phyloP scores from a whole-genome alignment of 2,113 vertebrate genomes.

The Oncorhynchus mykiss region DNA sequence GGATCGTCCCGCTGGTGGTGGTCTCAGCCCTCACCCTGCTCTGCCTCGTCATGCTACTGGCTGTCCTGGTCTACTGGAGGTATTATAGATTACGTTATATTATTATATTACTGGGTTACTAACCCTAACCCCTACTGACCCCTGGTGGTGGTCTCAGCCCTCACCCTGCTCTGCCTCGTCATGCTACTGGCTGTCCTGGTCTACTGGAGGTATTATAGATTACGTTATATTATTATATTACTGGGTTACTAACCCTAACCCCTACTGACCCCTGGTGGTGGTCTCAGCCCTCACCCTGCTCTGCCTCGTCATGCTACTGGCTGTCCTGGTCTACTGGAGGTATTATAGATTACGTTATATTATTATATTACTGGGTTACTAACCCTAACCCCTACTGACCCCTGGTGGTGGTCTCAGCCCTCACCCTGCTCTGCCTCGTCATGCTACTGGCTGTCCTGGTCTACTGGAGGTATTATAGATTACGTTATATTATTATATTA shows the following conservation, averaged over 20 bases:
- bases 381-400: slow-evolving; percentile 52
- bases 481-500: slow-evolving; percentile 20
- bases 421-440: slow-evolving; percentile 95
- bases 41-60: slow-evolving; percentile 93
- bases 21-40: slow-evolving; percentile 95
- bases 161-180: slow-evolving; percentile 95
- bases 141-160: slow-evolving; percentile 92
- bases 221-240: slow-evolving; percentile 20
- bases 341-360: slow-evolving; percentile 61
- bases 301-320: slow-evolving; percentile 93
- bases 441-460: slow-evolving; percentile 93
- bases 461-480: slow-evolving; percentile 90
- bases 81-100: slow-evolving; percentile 60
- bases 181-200: slow-evolving; percentile 93
- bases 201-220: slow-evolving; percentile 90
- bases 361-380: not conserved
- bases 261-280: slow-evolving; percentile 82
- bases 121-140: slow-evolving; percentile 53
- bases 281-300: slow-evolving; percentile 95
- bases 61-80: slow-evolving; percentile 98
- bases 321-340: slow-evolving; percentile 98
- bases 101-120: not conserved
- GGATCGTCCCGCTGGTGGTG: slow-evolving; percentile 95
- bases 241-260: not conserved
- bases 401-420: slow-evolving; percentile 92